A percentile compares a stretch with the other conserved stretches of the same genome.
Conservation (phyloP, 2,888 invertebrate genomes). For the Torymus aiolomorphi region DNA sequence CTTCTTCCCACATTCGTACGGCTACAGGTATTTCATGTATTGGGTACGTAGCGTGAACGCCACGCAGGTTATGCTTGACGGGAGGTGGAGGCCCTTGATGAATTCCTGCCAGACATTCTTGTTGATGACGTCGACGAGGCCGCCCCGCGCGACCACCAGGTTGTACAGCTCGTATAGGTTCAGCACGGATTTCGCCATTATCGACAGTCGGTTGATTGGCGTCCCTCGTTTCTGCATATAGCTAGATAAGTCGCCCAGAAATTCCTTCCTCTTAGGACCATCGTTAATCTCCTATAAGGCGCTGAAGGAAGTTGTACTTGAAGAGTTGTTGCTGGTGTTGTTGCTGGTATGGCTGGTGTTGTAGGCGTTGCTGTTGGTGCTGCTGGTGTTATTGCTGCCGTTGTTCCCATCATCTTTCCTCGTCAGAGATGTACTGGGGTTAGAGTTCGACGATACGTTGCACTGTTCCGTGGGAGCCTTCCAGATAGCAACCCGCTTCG, state of each 20-base stretch:
- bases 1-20: constrained; percentile 98
- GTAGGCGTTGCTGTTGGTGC: too few species aligned
- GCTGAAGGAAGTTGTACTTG: too few species aligned
- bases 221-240: constrained; percentile 99
- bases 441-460: too few species aligned
- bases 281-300: constrained; percentile 98
- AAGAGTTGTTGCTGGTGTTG: too few species aligned
- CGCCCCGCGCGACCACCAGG: constrained; percentile 97
- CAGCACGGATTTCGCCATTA: constrained; percentile 99
- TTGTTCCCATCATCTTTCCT: too few species aligned
- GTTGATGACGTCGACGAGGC: constrained; percentile 99
- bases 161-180: constrained; percentile 98
- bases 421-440: too few species aligned
- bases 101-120: constrained; percentile 99
- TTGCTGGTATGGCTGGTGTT: too few species aligned
- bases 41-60: constrained; percentile 99
- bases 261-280: constrained; percentile 97
- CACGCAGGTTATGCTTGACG: constrained; percentile 98
- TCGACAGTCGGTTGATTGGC: constrained; percentile 99
- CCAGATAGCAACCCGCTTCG: too few species aligned
- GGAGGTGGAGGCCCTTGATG: constrained; percentile 98
- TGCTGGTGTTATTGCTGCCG: too few species aligned
- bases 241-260: constrained; percentile 97
- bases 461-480: too few species aligned
- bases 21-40: constrained; percentile 99